Evolutionary conservation across 2,113 vertebrate genomes (phyloP), one percentile per base, ranked within the genome.

Genomic region (Mungos mungo): DNA sequence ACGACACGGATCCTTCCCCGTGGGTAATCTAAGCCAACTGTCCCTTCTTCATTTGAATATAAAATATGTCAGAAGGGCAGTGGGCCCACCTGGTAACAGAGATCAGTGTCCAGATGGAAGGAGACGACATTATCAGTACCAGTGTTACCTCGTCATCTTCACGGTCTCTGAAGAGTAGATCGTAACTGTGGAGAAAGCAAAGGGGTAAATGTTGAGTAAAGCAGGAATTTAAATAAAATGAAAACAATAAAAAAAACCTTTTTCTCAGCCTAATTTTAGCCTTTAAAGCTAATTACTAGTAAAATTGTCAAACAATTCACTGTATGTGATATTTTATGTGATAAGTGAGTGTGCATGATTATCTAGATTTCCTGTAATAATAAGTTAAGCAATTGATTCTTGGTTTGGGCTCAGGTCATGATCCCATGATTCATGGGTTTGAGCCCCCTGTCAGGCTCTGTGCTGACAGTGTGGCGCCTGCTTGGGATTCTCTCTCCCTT

Each of bases 271-370:
- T 89, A 50, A 89, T 14, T 72, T 52, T 92, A 93, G 25, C 15
- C 19, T 90, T 94, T 93, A 77, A 93, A 96, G 69, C 27, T 89
- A 71, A 94, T 41, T 69, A 69, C 71, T 68, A 33, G 13, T 9
- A 21, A 83, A 81, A 77, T 7, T 86, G 5, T 54, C 79, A 60
- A 63, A 25, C 10, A 81, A 13, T 69, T 65, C 47, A 12, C 74
- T 69, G 35, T 54, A 60, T 60, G 35, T 23, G 81, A 5, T 65
- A 54, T 3, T 68, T 23, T 82, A 11, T 15, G 68, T 87, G 47
- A 47, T 38, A 29, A 38, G 5, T 50, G 15, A 25, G 3, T 86
- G 1, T 95, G 5, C 8, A 33, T 25, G 50, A 57, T 72, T 83
- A 57, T 50, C 63, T 66, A 65, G 15, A 10, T 72, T 7, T 72